phyloP scores from a whole-genome alignment of 53 echinoderm and acorn worm species.

The Pentamera pediparva region DNA sequence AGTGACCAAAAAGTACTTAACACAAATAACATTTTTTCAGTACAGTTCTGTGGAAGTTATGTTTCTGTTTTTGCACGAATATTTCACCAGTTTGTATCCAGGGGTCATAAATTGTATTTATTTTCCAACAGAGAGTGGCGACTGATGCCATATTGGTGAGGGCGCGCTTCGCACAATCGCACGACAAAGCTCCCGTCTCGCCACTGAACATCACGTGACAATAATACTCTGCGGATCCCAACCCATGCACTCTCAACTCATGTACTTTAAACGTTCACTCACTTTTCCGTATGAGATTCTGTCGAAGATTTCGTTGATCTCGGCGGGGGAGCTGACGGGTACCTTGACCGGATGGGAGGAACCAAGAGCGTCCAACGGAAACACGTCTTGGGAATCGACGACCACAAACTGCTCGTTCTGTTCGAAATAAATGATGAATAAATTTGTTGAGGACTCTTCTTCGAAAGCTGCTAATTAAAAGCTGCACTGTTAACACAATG shows the following conservation, averaged over 20 bases:
- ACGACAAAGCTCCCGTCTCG: too few relatives aligned
- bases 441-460: too few relatives aligned
- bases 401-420: slow-evolving; percentile 75
- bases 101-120: neutral
- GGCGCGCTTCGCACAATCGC: too few relatives aligned
- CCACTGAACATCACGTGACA: too few relatives aligned
- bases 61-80: neutral
- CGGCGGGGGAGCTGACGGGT: slow-evolving; percentile 66
- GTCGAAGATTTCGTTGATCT: slow-evolving; percentile 92
- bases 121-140: neutral
- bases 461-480: too few relatives aligned
- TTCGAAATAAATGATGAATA: neutral
- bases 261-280: neutral
- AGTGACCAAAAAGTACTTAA: neutral
- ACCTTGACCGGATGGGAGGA: slow-evolving; percentile 85
- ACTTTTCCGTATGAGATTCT: slow-evolving; percentile 90
- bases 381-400: slow-evolving; percentile 62
- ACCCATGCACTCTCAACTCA: too few relatives aligned
- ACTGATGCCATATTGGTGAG: neutral
- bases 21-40: neutral
- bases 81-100: neutral
- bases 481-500: too few relatives aligned
- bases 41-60: neutral
- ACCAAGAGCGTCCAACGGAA: slow-evolving; percentile 67
- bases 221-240: too few relatives aligned